Conservation (phyloP, 1,140 invertebrate genomes). For the Plectrocnemia conspersa region DNA sequence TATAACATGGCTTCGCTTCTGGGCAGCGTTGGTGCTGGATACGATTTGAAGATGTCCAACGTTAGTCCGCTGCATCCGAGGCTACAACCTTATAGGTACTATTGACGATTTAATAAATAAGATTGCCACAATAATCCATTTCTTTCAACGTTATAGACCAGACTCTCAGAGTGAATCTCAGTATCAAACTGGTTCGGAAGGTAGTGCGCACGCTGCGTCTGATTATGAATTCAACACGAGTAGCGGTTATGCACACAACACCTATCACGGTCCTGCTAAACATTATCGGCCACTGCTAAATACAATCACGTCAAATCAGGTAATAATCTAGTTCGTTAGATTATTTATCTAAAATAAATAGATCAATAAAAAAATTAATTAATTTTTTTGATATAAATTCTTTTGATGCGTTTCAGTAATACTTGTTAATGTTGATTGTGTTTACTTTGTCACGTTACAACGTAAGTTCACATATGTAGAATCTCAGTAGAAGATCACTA, state of each 20-base stretch:
- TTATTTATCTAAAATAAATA: neutral
- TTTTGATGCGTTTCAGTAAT: too few species aligned
- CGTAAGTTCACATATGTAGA: too few species aligned
- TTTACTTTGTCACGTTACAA: too few species aligned
- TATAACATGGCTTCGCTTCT: conserved; percentile 88
- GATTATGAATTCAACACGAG: conserved; percentile 48
- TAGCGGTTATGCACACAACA: conserved; percentile 71
- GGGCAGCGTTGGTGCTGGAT: conserved; percentile 83
- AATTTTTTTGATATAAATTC: conserved; percentile 12
- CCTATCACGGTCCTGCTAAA: conserved; percentile 81
- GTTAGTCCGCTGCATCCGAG: conserved; percentile 77
- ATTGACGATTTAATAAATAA: too few species aligned
- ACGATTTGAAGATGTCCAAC: conserved; percentile 84
- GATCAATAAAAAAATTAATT: neutral
- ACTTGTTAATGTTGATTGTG: too few species aligned
- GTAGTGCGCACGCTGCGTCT: conserved; percentile 28
- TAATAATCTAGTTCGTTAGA: conserved; percentile 7
- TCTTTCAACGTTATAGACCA: conserved; percentile 37
- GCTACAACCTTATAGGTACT: conserved; percentile 63
- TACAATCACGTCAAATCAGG: conserved; percentile 45
- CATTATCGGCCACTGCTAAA: conserved; percentile 68
- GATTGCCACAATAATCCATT: neutral
- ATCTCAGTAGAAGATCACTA: too few species aligned
- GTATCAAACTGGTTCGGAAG: conserved; percentile 22
- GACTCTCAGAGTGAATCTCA: conserved; percentile 42